phyloP scores from a whole-genome alignment of 2,113 vertebrate species.

The Muntiacus reevesi region DNA sequence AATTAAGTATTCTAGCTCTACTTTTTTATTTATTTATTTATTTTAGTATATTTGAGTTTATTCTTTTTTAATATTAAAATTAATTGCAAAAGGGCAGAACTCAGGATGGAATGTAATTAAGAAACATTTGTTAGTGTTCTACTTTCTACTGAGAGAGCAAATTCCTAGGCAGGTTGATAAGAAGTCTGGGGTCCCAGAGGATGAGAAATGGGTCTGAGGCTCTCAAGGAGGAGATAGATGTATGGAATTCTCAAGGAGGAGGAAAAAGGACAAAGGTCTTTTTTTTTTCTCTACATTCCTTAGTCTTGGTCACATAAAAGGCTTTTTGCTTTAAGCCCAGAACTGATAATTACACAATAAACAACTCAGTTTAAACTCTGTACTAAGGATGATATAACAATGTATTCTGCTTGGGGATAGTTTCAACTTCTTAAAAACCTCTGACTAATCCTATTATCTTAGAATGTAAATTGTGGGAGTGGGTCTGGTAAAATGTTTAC shows the following conservation, averaged over 20 bases:
- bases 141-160: background rate
- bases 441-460: background rate
- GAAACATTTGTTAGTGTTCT: background rate
- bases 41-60: no score
- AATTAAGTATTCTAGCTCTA: background rate
- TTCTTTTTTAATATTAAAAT: background rate
- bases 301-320: background rate
- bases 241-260: background rate
- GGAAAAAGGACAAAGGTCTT: background rate
- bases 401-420: background rate
- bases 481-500: background rate
- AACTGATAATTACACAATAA: background rate
- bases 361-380: background rate
- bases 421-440: background rate
- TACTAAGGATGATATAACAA: background rate
- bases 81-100: background rate
- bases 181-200: background rate
- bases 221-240: background rate
- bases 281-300: background rate
- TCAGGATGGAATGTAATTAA: background rate
- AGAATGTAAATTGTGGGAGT: background rate
- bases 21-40: background rate
- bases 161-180: background rate
- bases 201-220: background rate
- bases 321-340: background rate